Evolutionary conservation across 1,140 invertebrate genomes (phyloP), one percentile per base, ranked within the genome.

Genomic region (Lethrus apterus): DNA sequence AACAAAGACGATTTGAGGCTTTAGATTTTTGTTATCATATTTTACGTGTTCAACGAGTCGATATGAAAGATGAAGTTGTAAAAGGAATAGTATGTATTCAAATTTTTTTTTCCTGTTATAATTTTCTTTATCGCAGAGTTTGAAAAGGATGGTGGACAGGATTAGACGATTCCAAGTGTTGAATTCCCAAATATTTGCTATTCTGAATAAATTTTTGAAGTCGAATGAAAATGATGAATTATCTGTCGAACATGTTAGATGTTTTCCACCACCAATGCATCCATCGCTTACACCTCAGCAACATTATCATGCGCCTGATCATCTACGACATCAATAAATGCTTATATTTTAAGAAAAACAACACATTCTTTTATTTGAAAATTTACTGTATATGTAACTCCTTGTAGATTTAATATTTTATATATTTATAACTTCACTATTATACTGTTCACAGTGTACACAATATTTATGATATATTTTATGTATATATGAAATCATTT

Each of bases 11-110:
- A 42, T 99, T 99, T 71, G 96, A 99, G 66, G 93, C 94, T 8
- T 77, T 99, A 18, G 97, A 99, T 71, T 98, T 99, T 72, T 96
- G 93, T 69, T 99, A 99, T 72, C 96, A 99, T 65, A 92, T 99
- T 60, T 76, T 98, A 17, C 72, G 92, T 55, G 93, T 99, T 1
- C 95, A 99, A 71, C 73, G 93, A 46, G 92, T 97, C 0, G 95
- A 99, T 70, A 89, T 91, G 50, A 97, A 97, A 68, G 92, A 98
- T 64, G 93, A 96, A 64, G 79, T 84, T 54, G 87, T 97, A 0
- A 94, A 97, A 70, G 91, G 93, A 65, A 95, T 96, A 67, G 91
- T 96, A 77, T 86, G 89, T 86, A 21, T 29, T 31, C 36, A 48
- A 33, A 18, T 7, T 10, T 43, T 49, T 26, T 34, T 36, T 26